These are phyloP conservation scores for Spilogale gracilis DNA, from an alignment of 2,113 vertebrate genomes.

Conservation along the genomic window DNA sequence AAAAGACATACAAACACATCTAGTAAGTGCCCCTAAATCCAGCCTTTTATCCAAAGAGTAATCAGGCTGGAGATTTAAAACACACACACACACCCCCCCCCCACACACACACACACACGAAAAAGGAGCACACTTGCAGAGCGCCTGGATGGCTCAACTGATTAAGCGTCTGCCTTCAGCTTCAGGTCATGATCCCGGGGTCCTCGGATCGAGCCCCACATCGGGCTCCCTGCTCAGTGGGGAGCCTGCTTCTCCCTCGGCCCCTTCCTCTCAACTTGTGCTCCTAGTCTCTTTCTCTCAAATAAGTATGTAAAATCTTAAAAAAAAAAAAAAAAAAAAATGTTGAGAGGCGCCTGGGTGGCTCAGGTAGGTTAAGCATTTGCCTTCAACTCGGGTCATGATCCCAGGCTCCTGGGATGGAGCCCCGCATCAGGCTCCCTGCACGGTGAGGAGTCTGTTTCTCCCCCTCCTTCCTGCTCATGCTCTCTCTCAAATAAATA, in stretches of 20 bases:
- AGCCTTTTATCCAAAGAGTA: neutral
- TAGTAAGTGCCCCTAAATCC: neutral
- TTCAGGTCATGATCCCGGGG: neutral
- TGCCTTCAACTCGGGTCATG: neutral
- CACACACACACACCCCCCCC: neutral
- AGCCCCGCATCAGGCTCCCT: neutral
- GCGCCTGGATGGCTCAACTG: neutral
- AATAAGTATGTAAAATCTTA: neutral
- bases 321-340: too few relatives aligned
- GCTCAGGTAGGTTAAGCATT: neutral
- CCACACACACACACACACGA: accelerated
- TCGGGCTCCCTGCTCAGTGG: neutral
- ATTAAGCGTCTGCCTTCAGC: neutral
- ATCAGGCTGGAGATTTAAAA: neutral
- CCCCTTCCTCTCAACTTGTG: neutral
- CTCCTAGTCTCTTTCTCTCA: neutral
- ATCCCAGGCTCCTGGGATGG: neutral
- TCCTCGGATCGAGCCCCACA: neutral
- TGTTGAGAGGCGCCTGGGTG: neutral
- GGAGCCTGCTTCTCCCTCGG: neutral
- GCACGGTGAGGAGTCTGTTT: neutral
- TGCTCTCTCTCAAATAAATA: neutral
- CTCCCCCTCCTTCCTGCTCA: neutral
- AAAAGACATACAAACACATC: neutral
- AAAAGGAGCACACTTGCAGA: neutral